Conservation (phyloP, 2,113 vertebrate species). For the Gopherus flavomarginatus region DNA sequence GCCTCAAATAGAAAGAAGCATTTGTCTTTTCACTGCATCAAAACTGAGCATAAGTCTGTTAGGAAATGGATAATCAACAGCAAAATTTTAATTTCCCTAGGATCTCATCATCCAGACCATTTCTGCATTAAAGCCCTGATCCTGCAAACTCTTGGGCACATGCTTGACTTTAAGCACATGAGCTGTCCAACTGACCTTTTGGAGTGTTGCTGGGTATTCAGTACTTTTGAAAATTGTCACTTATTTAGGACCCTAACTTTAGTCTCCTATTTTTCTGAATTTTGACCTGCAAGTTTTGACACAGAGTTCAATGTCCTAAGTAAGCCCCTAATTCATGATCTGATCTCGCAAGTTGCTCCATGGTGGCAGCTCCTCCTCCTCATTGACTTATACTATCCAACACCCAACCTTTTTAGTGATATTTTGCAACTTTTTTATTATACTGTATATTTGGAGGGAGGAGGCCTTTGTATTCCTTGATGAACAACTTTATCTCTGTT, state of each 20-base stretch:
- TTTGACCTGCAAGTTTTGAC: neutral
- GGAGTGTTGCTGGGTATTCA: too few species aligned
- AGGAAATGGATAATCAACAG: neutral
- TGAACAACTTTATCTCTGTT: neutral
- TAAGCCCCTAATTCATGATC: neutral
- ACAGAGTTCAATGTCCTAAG: neutral
- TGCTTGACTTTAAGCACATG: rapidly evolving
- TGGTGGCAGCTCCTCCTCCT: too few species aligned
- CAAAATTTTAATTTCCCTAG: neutral
- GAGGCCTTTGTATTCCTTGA: neutral
- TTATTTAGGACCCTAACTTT: neutral
- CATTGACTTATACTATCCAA: neutral
- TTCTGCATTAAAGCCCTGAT: neutral
- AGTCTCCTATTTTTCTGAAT: neutral
- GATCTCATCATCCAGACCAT: neutral
- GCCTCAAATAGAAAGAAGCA: neutral
- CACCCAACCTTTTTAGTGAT: neutral
- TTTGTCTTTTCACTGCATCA: neutral
- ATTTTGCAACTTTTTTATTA: neutral
- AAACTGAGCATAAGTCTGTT: rapidly evolving
- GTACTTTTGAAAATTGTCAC: too few species aligned
- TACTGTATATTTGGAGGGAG: neutral
- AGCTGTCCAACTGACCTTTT: neutral
- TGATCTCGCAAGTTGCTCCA: neutral
- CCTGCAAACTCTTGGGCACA: rapidly evolving